phyloP scores from a whole-genome alignment of 1,140 invertebrate species.

The Physella acuta region DNA sequence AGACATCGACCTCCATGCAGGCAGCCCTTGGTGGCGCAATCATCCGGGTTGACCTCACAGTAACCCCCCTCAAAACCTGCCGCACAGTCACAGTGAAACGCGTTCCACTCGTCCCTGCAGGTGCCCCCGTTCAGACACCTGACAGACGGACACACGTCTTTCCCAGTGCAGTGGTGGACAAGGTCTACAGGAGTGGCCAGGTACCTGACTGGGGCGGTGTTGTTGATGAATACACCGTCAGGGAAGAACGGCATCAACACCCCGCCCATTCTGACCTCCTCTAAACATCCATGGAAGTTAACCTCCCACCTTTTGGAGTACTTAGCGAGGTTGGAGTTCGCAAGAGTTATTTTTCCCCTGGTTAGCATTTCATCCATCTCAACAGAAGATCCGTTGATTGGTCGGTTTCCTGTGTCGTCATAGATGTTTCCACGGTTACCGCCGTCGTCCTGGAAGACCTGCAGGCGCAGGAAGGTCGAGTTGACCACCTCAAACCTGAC shows the following conservation, averaged over 20 bases:
- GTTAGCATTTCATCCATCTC: conserved; percentile 4
- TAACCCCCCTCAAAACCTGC: conserved; percentile 75
- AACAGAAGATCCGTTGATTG: not conserved
- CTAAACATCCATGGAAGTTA: conserved; percentile 74
- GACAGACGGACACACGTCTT: conserved; percentile 29
- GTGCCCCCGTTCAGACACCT: conserved; percentile 59
- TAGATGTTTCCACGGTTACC: too few relatives aligned
- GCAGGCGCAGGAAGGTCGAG: not conserved
- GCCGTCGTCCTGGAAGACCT: conserved; percentile 3
- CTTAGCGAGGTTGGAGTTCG: not conserved
- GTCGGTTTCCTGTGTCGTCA: not conserved
- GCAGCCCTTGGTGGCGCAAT: conserved; percentile 77
- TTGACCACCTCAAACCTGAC: conserved; percentile 11
- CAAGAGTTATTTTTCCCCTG: conserved; percentile 11
- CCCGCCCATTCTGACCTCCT: conserved; percentile 82
- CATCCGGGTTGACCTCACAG: conserved; percentile 61
- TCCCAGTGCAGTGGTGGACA: conserved; percentile 5
- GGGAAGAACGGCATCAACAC: conserved; percentile 87
- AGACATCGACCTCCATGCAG: conserved; percentile 63
- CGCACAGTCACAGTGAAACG: conserved; percentile 52
- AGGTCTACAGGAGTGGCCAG: not conserved
- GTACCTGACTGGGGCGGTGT: not conserved
- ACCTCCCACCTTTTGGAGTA: conserved; percentile 15
- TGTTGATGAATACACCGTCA: not conserved
- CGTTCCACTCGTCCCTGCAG: conserved; percentile 55